phyloP scores from a whole-genome alignment of 2,113 vertebrate species.

The Calyptomena viridis region DNA sequence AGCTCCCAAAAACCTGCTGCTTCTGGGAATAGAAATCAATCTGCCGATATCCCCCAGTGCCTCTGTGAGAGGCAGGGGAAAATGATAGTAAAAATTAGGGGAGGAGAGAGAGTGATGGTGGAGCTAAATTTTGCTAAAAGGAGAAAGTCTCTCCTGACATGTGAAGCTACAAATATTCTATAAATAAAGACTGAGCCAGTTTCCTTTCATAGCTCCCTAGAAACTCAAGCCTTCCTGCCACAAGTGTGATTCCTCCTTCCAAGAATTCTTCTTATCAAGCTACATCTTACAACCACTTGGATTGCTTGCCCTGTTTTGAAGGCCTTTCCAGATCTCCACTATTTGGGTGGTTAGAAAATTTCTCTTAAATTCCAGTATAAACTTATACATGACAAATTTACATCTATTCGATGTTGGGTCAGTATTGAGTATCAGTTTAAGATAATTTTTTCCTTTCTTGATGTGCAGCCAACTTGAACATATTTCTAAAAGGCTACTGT shows the following conservation, averaged over 20 bases:
- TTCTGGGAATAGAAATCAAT: neutral
- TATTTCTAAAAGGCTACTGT: neutral
- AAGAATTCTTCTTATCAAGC: neutral
- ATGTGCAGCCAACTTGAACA: neutral
- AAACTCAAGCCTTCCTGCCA: neutral
- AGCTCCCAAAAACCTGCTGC: neutral
- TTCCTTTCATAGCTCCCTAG: neutral
- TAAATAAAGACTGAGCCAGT: neutral
- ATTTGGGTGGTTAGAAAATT: neutral
- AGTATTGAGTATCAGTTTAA: neutral
- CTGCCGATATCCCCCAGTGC: neutral
- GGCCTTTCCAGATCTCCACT: neutral
- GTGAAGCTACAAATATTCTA: neutral
- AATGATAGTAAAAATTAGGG: neutral
- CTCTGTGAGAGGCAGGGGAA: neutral
- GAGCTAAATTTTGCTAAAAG: neutral
- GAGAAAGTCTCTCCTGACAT: neutral
- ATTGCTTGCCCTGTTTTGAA: neutral
- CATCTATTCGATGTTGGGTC: conserved; percentile 3
- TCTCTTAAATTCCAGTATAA: neutral
- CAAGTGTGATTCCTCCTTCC: neutral
- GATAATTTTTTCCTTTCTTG: neutral
- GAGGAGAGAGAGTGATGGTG: neutral
- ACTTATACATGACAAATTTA: neutral
- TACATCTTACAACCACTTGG: neutral